These are phyloP conservation scores for Himalopsyche anomala DNA, from an alignment of 2,888 invertebrate genomes.

Conservation along the genomic window DNA sequence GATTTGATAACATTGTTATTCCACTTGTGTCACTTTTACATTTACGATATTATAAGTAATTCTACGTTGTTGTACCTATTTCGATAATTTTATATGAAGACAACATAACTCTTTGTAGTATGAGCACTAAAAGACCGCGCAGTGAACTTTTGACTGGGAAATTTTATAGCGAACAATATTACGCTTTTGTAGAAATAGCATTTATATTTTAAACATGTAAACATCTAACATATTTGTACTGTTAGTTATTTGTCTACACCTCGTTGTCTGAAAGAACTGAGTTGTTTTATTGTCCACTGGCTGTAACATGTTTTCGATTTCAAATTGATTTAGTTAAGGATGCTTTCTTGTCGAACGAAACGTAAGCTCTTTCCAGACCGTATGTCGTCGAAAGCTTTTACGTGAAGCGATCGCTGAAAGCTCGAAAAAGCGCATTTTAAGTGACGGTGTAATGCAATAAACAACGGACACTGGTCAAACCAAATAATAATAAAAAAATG, in stretches of 20 bases:
- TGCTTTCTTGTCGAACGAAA: slow-evolving; percentile 42
- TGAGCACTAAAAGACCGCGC: no score
- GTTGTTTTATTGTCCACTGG: slow-evolving; percentile 46
- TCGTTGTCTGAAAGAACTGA: slow-evolving; percentile 45
- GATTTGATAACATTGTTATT: no score
- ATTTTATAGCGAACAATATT: no score
- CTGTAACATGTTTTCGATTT: slow-evolving; percentile 54
- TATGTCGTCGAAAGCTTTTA: slow-evolving; percentile 41
- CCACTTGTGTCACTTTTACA: no score
- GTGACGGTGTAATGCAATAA: no score
- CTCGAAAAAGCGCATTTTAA: slow-evolving; percentile 3
- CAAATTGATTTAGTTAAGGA: slow-evolving; percentile 50
- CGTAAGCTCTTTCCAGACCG: slow-evolving; percentile 45
- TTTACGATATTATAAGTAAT: no score
- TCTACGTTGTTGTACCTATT: no score
- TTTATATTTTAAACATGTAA: background rate
- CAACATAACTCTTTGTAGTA: no score
- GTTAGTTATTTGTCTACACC: slow-evolving; percentile 42
- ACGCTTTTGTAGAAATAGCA: background rate
- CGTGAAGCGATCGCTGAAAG: background rate
- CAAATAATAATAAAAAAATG: background rate
- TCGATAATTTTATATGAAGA: no score
- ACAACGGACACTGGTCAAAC: background rate
- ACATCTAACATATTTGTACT: background rate
- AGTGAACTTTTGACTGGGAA: no score